phyloP scores from a whole-genome alignment of 2,797 vertebrate species.

The Siniperca obscura region DNA sequence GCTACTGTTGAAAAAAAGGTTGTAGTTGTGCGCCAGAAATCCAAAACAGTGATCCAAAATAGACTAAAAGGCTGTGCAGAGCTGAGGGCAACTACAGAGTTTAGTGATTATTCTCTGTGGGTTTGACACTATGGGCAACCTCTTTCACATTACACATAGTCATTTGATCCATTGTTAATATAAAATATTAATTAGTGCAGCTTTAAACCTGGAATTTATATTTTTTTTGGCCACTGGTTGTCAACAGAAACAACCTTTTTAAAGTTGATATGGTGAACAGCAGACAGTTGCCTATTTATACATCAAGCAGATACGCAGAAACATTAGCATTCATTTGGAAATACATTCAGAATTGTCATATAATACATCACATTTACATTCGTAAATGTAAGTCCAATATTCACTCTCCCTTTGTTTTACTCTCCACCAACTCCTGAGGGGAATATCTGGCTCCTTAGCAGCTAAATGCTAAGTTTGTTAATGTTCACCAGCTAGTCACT shows the following conservation, averaged over 20 bases:
- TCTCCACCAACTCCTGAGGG: not conserved
- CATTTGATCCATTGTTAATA: not conserved
- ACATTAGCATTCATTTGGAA: not conserved
- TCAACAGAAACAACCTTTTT: conserved; percentile 6
- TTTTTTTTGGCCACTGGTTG: not conserved
- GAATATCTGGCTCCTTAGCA: not conserved
- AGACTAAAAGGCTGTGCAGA: not conserved
- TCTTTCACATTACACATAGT: not conserved
- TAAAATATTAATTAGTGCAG: not conserved
- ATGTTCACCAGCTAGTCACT: not conserved
- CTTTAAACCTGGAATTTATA: not conserved
- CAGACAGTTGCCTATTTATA: not conserved
- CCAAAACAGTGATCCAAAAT: not conserved
- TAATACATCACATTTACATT: no score
- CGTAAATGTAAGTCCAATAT: not conserved
- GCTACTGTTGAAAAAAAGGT: not conserved
- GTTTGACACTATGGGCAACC: no score
- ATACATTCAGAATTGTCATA: no score
- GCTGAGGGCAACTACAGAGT: not conserved
- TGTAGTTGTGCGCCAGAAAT: no score
- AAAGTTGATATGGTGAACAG: not conserved
- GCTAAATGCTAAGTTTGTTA: not conserved
- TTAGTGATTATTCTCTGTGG: not conserved
- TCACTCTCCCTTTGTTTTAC: not conserved
- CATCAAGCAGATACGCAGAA: not conserved